These are phyloP conservation scores for Drymonia ruficornis DNA, from an alignment of 2,888 invertebrate species.

Conservation along the genomic window DNA sequence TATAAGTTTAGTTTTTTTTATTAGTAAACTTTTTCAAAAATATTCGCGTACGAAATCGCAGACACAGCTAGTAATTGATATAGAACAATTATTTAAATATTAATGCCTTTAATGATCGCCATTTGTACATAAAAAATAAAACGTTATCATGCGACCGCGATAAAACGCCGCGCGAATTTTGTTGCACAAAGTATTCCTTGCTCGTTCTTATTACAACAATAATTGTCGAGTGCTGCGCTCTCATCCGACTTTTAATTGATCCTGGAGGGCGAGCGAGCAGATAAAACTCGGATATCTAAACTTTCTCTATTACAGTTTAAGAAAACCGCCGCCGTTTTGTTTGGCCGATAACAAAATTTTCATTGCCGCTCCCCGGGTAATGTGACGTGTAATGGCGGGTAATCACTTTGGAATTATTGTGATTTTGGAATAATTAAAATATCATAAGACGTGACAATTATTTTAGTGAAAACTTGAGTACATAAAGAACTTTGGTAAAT, in stretches of 20 bases:
- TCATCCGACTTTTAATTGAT: constrained; percentile 84
- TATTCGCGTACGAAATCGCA: no score
- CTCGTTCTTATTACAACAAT: constrained; percentile 75
- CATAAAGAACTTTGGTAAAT: no score
- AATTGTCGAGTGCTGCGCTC: constrained; percentile 70
- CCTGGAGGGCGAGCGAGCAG: constrained; percentile 79
- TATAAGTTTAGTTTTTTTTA: no score
- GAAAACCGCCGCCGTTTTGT: constrained; percentile 73
- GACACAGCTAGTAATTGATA: no score
- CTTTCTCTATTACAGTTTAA: constrained; percentile 84
- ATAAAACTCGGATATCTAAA: constrained; percentile 81
- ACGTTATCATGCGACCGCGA: neutral
- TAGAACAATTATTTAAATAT: no score
- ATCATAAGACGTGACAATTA: neutral
- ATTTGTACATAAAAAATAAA: neutral
- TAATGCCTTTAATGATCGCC: no score
- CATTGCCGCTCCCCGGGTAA: constrained; percentile 55
- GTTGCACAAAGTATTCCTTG: constrained; percentile 49
- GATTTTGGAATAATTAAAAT: constrained; percentile 21
- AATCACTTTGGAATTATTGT: constrained; percentile 44
- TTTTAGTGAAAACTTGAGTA: no score
- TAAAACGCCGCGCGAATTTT: constrained; percentile 25
- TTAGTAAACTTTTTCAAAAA: no score
- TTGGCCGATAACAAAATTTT: constrained; percentile 77
- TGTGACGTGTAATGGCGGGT: constrained; percentile 54